Conservation (phyloP, 2,888 invertebrate species). For the Cheilosia vernalis region DNA sequence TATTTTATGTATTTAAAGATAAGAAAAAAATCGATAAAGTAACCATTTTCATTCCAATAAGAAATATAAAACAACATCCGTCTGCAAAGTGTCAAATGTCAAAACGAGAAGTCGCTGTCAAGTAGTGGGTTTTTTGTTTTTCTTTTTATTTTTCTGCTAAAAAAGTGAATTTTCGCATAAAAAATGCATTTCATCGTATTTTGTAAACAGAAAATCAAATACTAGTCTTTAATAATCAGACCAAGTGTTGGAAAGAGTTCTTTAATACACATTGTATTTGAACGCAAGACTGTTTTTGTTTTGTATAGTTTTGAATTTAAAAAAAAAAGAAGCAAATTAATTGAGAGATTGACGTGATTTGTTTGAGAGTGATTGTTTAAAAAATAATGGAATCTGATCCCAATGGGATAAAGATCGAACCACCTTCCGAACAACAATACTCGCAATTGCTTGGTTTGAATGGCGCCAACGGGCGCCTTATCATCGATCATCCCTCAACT, state of each 20-base stretch:
- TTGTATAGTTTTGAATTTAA: slow-evolving; percentile 19
- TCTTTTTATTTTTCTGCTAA: slow-evolving; percentile 24
- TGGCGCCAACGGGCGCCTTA: slow-evolving; percentile 82
- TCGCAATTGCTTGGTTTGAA: slow-evolving; percentile 82
- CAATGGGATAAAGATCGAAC: slow-evolving; percentile 83
- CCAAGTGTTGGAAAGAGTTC: slow-evolving; percentile 27
- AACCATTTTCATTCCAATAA: slow-evolving; percentile 73
- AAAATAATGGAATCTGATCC: slow-evolving; percentile 83
- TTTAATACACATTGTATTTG: slow-evolving; percentile 8
- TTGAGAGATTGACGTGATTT: slow-evolving; percentile 12
- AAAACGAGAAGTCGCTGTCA: slow-evolving; percentile 64
- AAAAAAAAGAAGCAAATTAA: background rate
- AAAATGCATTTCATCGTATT: slow-evolving; percentile 72
- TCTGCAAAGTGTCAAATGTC: slow-evolving; percentile 75
- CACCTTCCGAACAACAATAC: slow-evolving; percentile 82
- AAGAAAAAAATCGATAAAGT: slow-evolving; percentile 67
- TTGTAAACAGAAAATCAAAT: slow-evolving; percentile 73
- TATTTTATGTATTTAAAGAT: slow-evolving; percentile 63
- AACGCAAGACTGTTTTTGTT: slow-evolving; percentile 14
- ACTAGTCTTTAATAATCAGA: slow-evolving; percentile 21
- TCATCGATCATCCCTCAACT: slow-evolving; percentile 82
- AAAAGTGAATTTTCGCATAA: slow-evolving; percentile 51
- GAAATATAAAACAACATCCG: slow-evolving; percentile 49
- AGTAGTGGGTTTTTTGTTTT: slow-evolving; percentile 37
- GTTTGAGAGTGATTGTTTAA: slow-evolving; percentile 38